A percentile compares a stretch with the other conserved stretches of the same genome.
Evolutionary conservation across 1,140 invertebrate species (phyloP).

Genomic region (Pteromalus puparum): DNA sequence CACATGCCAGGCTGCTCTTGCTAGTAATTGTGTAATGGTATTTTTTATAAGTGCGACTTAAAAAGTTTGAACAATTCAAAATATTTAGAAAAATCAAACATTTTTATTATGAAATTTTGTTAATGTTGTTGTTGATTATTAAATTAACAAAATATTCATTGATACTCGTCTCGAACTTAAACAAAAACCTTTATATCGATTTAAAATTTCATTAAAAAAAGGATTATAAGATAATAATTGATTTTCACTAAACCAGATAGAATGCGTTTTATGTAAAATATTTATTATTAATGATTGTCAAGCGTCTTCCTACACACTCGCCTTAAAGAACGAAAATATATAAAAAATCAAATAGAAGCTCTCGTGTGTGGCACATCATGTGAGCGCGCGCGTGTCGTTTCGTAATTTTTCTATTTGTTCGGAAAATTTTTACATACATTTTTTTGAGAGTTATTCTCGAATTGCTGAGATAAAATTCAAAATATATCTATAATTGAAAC

Average conservation of each 20-base stretch:
- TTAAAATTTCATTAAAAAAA: background rate
- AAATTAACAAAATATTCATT: background rate
- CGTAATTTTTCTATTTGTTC: background rate
- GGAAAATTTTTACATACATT: background rate
- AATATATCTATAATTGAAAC: background rate
- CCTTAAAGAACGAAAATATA: background rate
- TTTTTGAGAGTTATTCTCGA: background rate
- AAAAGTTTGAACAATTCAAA: background rate
- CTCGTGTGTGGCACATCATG: conserved; percentile 44
- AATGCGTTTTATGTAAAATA: background rate
- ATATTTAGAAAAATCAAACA: background rate
- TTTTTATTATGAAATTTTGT: conserved; percentile 10
- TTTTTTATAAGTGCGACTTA: conserved; percentile 43
- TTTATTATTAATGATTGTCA: background rate
- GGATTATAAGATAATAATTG: background rate
- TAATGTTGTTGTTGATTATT: background rate
- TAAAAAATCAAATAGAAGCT: background rate
- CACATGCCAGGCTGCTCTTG: conserved; percentile 3
- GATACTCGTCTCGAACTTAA: no score
- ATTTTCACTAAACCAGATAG: background rate
- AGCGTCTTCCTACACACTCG: conserved; percentile 21
- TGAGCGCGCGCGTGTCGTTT: background rate
- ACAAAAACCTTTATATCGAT: background rate
- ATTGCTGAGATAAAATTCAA: background rate
- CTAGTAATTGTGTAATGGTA: conserved; percentile 31